phyloP scores from a whole-genome alignment of 2,888 invertebrate genomes.

The Drosophila sordidula region DNA sequence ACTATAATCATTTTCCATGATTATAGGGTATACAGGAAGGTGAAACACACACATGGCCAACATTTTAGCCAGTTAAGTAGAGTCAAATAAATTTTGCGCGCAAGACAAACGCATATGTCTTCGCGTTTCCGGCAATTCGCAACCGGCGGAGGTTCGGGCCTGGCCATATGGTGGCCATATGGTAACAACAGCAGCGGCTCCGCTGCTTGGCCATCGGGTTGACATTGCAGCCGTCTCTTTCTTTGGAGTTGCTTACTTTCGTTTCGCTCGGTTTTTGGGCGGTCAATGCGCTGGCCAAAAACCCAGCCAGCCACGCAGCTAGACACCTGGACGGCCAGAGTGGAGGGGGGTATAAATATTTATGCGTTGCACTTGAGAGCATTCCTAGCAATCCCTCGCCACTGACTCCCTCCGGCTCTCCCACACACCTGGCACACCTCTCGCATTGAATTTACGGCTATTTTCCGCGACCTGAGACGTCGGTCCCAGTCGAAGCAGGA shows the following conservation, averaged over 20 bases:
- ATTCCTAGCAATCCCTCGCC: constrained; percentile 34
- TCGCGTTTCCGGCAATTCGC: constrained; percentile 58
- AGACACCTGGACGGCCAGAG: not conserved
- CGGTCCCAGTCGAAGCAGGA: not conserved
- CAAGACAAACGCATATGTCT: constrained; percentile 31
- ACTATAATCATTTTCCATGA: not conserved
- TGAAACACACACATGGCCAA: not conserved
- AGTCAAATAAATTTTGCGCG: constrained; percentile 45
- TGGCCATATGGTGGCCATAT: not conserved
- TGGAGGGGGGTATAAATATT: constrained; percentile 59
- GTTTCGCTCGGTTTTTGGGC: constrained; percentile 58
- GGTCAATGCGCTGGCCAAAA: constrained; percentile 66
- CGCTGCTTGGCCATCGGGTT: constrained; percentile 33
- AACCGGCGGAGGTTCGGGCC: not conserved
- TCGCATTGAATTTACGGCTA: constrained; percentile 63
- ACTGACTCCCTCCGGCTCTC: not conserved
- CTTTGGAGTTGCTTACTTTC: constrained; percentile 58
- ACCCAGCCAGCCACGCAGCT: constrained; percentile 24
- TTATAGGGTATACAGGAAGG: not conserved
- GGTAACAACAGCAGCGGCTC: constrained; percentile 13
- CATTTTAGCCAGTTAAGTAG: not conserved
- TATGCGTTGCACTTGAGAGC: constrained; percentile 77
- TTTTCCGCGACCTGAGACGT: constrained; percentile 66
- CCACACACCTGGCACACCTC: not conserved
- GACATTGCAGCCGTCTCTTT: constrained; percentile 40